Base-by-base conservation (phyloP, 2,113 vertebrate species). In the Natator depressus region DNA sequence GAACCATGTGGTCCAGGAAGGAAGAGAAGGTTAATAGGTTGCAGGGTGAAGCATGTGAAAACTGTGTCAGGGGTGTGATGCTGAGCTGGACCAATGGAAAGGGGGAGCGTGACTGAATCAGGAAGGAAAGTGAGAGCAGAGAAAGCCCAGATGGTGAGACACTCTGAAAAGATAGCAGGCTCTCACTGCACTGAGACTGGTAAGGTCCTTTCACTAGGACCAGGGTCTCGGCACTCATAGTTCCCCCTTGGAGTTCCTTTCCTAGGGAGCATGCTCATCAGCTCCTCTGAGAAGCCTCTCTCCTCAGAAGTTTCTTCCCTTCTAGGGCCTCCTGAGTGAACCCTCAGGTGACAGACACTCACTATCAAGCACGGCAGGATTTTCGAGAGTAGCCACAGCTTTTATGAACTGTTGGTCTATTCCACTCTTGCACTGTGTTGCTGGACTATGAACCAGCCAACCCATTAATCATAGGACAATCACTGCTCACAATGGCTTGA, bases 401-500 rank as follows among this genome's bases (percentile, higher is more conserved):
- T 65, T 35, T 65, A 31, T 10, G 27, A 65, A 65, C 59, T 65
- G 59, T 59, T 10, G 27, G 27, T 65, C 29, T 65, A 31, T 35
- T 65, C 31, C 57, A 59, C 57, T 59, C 5, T 59, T 59, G 22
- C 62, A 35, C 62, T 35, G 2, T 6, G 13, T 46, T 72, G 65
- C 55, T 1, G 0, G 1, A 42, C 38, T 57, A 1, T 1, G 6
- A 17, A 25, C 78, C 31, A 35, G 2, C 11, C 0, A 47, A 25
- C 42, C 53, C 53, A 78, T 27, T 83, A 80, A 65, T 5, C 78
- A 65, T 78, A n/a, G 14, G 19, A 62, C 5, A 31, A 35, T 12
- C 0, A 3, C 0, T 1, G 14, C 19, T 80, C 38, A 4, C 20
- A 17, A 3, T 24, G n/a, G 12, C 8, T 31, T n/a, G 55, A 62